Evolutionary conservation across 2,888 invertebrate genomes (phyloP).

Genomic region (Temnothorax rugatulus): DNA sequence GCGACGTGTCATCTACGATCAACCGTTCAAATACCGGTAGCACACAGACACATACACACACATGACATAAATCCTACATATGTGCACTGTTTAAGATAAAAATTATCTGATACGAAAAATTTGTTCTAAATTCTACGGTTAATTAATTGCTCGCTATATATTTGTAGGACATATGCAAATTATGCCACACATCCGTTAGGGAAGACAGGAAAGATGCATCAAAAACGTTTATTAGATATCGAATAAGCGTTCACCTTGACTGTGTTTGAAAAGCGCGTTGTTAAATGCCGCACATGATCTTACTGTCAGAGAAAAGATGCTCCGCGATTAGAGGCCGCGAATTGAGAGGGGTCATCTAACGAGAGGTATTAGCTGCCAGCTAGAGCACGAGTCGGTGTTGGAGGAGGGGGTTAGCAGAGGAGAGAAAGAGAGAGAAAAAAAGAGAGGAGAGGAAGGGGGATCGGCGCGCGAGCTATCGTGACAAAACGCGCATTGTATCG

Average conservation of each 20-base stretch:
- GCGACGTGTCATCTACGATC: slow-evolving; percentile 18
- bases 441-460: slow-evolving; percentile 5
- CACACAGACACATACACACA: not conserved
- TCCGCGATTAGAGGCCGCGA: slow-evolving; percentile 35
- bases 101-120: not conserved
- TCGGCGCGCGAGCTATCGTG: slow-evolving; percentile 70
- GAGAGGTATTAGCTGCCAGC: slow-evolving; percentile 51
- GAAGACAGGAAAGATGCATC: not conserved
- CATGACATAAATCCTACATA: not conserved
- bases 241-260: slow-evolving; percentile 1
- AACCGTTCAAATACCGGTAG: not conserved
- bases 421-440: not conserved
- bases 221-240: slow-evolving; percentile 1
- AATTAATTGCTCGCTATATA: not conserved
- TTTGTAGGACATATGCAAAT: not conserved
- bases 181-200: not conserved
- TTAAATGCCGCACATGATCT: slow-evolving; percentile 29
- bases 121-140: not conserved
- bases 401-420: not conserved
- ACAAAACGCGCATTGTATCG: slow-evolving; percentile 74
- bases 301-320: slow-evolving; percentile 40
- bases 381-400: slow-evolving; percentile 35
- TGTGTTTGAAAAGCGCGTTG: slow-evolving; percentile 18
- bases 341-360: slow-evolving; percentile 47
- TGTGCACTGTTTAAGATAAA: not conserved